Evolutionary conservation across 2,797 vertebrate species (phyloP), one percentile per base, ranked within the genome.

Genomic region (Sandelia bainsii): DNA sequence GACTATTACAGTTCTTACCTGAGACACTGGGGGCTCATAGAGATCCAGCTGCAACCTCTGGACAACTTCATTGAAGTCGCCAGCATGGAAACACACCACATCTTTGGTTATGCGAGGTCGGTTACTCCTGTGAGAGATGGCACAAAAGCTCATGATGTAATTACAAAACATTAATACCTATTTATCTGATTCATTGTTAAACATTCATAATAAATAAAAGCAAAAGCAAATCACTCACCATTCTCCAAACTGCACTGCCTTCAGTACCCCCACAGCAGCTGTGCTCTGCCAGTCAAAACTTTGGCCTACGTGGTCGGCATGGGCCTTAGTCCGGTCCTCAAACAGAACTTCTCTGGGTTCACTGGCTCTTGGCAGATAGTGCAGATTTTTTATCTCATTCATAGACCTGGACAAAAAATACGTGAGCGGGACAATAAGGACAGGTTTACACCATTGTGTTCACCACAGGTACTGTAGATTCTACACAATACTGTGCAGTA

Each of bases 211-310:
- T 3, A 7, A 45, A 51, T 51, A 9, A 17, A 5, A 34, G 6
- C 16, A 4, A 13, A 14, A 58, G 5, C 8, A 42, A 60, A 58
- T 23, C 12, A 8, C 58, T 91, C 78, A 99, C 97, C 96, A 96
- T 91, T 99, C 97, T 92, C 97, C 97, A 59, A 98, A 99, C 90
- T 97, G 97, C 60, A 99, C 97, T 5, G 98, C 98, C 93, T 99
- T 99, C 84, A 99, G 94, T 10, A 99, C 98, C 0, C 98, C 98
- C 0, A 99, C 98, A 23, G 98, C 98, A n/a, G 98, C 98, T 0
- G 98, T 99, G 90, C 97, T 99, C 94, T 99, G 97, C 98, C 98
- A 99, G 94, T 99, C 98, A 76, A 99, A 99, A 66, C 97, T 98
- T 84, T 99, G 98, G 14, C 98, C 98, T 27, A 99, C 97, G 0